Base-by-base conservation (phyloP, 64 coral and sea anemone genomes). In the Montipora sp. region DNA sequence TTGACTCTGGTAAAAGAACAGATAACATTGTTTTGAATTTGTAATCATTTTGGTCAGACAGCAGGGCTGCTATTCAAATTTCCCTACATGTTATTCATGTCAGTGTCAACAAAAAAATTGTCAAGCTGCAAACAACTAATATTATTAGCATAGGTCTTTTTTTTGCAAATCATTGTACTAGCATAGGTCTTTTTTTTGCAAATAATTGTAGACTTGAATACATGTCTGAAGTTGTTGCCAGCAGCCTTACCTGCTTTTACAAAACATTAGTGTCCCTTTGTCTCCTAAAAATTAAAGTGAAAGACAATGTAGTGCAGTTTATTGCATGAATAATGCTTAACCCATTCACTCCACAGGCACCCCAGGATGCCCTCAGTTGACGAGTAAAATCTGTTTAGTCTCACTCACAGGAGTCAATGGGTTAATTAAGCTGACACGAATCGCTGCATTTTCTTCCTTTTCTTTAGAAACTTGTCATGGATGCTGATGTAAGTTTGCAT, bases 401-500 rank as follows among this genome's bases (percentile, higher is more conserved):
- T 7, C 14, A 5, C 21, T 71, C 10, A 71, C 20, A 21, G 10
- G 36, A 36, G 36, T 36, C 36, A 36, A 36, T 36, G 36, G 36
- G 36, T 36, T 36, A 36, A 36, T 36, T 36, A 36, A 0, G 36
- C 36, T 71, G 5, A 71, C 21, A 0, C 21, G 68, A 11, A 27
- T 71, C 10, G 20, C 21, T 71, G 18, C 18, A 21, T 23, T 71
- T 71, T 71, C 5, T 20, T 15, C 21, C 21, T 8, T 89, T 59
- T 7, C 46, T 7, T 60, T 57, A 8, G 82, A 66, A 77, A 75
- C 81, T 55, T 22, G 69, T 14, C 12, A 97, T 97, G 95, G 95
- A 97, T 88, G 79, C 73, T 16, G 89, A 97, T 78, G 80, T 59
- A 27, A 96, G 91, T 87, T 47, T 83, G 13, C 88, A 89, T 55